phyloP scores from a whole-genome alignment of 2,797 vertebrate genomes.

The Trachurus trachurus region DNA sequence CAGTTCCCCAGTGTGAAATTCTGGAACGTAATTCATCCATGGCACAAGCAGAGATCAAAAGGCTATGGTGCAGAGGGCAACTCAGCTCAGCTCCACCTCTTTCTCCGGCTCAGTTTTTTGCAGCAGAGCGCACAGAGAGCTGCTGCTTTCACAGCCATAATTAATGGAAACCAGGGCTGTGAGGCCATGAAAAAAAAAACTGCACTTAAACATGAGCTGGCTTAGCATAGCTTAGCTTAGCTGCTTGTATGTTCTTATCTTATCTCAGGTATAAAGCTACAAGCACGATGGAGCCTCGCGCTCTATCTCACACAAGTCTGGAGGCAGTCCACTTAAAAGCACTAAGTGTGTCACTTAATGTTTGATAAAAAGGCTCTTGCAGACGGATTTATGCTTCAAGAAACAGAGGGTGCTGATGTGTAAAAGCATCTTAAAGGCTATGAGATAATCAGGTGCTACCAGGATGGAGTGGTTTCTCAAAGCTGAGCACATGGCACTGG shows the following conservation, averaged over 20 bases:
- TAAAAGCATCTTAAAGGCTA: slow-evolving; percentile 47
- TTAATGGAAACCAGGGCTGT: slow-evolving; percentile 68
- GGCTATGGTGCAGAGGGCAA: slow-evolving; percentile 79
- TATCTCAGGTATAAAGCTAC: slow-evolving; percentile 67
- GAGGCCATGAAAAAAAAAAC: slow-evolving; percentile 47
- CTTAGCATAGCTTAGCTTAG: slow-evolving; percentile 54
- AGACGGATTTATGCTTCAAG: slow-evolving; percentile 62
- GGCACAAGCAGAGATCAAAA: slow-evolving; percentile 85
- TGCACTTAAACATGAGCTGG: slow-evolving; percentile 48
- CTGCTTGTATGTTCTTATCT: slow-evolving; percentile 66
- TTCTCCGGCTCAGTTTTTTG: slow-evolving; percentile 45
- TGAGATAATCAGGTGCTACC: slow-evolving; percentile 67
- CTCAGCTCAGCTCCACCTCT: slow-evolving; percentile 62
- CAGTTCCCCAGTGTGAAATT: slow-evolving; percentile 84
- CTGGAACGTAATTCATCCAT: slow-evolving; percentile 87
- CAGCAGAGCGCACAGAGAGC: slow-evolving; percentile 61
- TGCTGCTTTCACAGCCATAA: slow-evolving; percentile 73
- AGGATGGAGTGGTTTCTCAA: slow-evolving; percentile 49
- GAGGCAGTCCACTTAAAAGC: slow-evolving; percentile 71
- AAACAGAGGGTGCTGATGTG: slow-evolving; percentile 60
- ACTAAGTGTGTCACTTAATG: slow-evolving; percentile 68
- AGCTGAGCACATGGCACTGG: slow-evolving; percentile 59
- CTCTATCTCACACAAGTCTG: slow-evolving; percentile 50
- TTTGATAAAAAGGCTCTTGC: slow-evolving; percentile 69
- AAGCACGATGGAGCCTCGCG: slow-evolving; percentile 48